Conservation (phyloP, 2,113 vertebrate genomes). For the Epinephelus fuscoguttatus region DNA sequence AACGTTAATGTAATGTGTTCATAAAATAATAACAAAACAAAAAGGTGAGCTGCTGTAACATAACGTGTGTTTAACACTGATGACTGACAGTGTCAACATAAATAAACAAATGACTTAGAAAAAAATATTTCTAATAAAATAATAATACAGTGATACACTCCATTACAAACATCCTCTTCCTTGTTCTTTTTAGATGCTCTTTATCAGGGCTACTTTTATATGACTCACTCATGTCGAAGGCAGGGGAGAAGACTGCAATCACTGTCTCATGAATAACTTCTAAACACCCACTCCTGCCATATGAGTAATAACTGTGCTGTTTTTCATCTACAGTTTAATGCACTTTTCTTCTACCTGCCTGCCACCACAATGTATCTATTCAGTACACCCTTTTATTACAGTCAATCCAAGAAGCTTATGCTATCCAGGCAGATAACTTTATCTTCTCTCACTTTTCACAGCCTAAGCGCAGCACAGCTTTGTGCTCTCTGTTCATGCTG, state of each 20-base stretch:
- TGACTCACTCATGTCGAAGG: constrained; percentile 14
- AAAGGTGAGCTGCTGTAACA: background rate
- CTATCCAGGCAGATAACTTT: background rate
- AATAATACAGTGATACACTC: background rate
- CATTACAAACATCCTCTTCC: background rate
- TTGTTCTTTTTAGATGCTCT: background rate
- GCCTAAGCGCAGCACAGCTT: background rate
- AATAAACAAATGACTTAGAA: background rate
- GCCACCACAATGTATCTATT: too few relatives aligned
- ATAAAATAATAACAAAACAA: background rate
- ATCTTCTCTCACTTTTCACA: background rate
- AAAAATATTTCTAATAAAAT: background rate
- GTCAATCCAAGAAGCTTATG: background rate
- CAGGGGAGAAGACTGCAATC: background rate
- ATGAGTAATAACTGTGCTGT: constrained; percentile 26
- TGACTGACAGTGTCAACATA: background rate
- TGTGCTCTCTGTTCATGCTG: background rate
- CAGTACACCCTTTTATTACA: constrained; percentile 2
- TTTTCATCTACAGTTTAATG: background rate
- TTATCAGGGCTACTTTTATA: background rate
- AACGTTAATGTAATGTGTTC: background rate
- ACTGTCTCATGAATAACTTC: background rate
- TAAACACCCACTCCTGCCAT: constrained; percentile 8
- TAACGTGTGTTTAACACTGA: background rate
- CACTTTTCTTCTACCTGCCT: background rate